Evolutionary conservation across 1,140 invertebrate genomes (phyloP), one percentile per base, ranked within the genome.

Genomic region (Formica exsecta): DNA sequence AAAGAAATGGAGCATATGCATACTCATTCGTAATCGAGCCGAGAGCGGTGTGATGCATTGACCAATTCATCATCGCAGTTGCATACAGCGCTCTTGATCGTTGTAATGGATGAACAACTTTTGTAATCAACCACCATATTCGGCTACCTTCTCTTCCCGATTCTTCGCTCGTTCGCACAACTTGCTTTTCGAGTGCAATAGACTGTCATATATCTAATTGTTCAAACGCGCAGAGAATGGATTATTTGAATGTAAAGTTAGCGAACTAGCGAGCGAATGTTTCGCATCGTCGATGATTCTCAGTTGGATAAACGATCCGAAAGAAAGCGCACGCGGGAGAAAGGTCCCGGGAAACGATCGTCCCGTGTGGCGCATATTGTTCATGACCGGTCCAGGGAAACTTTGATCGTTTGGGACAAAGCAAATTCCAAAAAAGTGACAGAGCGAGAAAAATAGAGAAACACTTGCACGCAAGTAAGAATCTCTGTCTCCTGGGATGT

Each of bases 391-490:
- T 41, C 54, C 66, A 68, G 44, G 88, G 65, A 89, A 92, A 92
- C 85, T 91, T 92, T 85, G 65, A 87, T 91, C 83, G 90, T 92
- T 89, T 65, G 22, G 86, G 64, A 89, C 86, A 86, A 79, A 88
- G 77, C 84, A 66, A 89, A 77, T 86, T 81, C 66, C 51, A 65
- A 74, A 74, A 70, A 75, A 79, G 36, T 48, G 61, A 84, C 29
- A 8, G 7, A 19, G 54, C 29, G 89, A 62, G 85, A 88, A 89
- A 74, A 80, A 87, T 71, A 65, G 64, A 84, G 73, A 86, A 88
- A 88, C 71, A 88, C 80, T 71, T 71, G 80, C 87, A 91, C 87
- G 88, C 80, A 90, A 91, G 83, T 90, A 86, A 85, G 70, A 89
- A 77, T 85, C 81, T 85, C 38, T 68, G 29, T 38, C 81, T 71